These are phyloP conservation scores for Tipula helvola DNA, from an alignment of 2,888 invertebrate genomes.

Conservation along the genomic window DNA sequence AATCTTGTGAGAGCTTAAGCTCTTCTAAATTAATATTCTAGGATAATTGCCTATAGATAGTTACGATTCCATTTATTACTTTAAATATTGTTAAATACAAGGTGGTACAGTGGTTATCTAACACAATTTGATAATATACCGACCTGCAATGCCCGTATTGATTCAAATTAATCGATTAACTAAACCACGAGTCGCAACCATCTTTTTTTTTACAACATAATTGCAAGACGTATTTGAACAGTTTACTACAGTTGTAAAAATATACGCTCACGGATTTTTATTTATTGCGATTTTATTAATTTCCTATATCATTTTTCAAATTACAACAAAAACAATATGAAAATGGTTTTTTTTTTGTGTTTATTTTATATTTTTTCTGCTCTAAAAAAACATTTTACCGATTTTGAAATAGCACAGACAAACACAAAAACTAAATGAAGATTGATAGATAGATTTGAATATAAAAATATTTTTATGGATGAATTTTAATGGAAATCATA, in stretches of 20 bases:
- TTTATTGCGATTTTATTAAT: neutral
- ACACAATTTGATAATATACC: too few relatives aligned
- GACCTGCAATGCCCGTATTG: neutral
- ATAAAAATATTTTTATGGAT: neutral
- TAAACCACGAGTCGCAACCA: neutral
- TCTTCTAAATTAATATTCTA: too few relatives aligned
- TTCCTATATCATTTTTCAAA: neutral
- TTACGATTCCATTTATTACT: too few relatives aligned
- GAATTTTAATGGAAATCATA: neutral
- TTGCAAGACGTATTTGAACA: neutral
- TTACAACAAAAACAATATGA: neutral
- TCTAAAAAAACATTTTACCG: neutral
- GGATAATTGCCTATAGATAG: too few relatives aligned
- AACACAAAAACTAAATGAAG: neutral
- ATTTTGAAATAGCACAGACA: neutral
- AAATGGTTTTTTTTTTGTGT: neutral
- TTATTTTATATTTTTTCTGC: neutral
- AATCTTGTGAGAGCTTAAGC: too few relatives aligned
- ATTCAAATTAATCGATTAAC: neutral
- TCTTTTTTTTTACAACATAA: neutral
- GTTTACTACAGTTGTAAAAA: neutral
- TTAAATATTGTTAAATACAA: too few relatives aligned
- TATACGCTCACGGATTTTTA: neutral
- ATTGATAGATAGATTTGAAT: neutral
- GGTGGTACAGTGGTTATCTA: too few relatives aligned